Evolutionary conservation across 2,113 vertebrate species (phyloP), one percentile per base, ranked within the genome.

Genomic region (Oriolus oriolus): DNA sequence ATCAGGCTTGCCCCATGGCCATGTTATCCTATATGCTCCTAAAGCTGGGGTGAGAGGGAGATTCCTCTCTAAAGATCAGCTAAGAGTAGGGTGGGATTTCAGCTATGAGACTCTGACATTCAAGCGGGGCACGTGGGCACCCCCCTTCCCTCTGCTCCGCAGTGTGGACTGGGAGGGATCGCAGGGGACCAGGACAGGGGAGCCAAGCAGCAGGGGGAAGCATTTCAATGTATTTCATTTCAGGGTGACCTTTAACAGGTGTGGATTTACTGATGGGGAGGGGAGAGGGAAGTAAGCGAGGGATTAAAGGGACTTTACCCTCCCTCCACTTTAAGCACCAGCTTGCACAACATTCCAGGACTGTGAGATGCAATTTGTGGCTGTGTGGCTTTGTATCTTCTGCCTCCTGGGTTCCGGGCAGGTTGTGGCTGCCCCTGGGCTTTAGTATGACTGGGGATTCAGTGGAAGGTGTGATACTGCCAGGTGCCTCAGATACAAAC

Each of bases 201-300:
- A 94, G 91, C 84, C 49, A 74, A 78, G 87, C 74, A 79, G 81
- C 57, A 91, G 61, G 26, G 65, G 87, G 87, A 66, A 60, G 73
- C 23, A 54, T 88, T 90, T 70, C 31, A 66, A 81, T 71, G 74
- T 89, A 89, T 96, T 97, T 95, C 61, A 76, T 96, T 95, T 97
- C 96, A 97, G 96, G 95, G 93, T 97, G 96, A 97, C 96, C 96
- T 97, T 97, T 97, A 97, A 93, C 96, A 97, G 96, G 96, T 97
- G 95, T 96, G 95, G 94, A 96, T 97, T 97, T 97, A 92, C 80
- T 20, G 94, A 77, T 71, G 56, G 86, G 71, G 92, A 92, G 83
- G 83, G 84, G 83, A 96, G 89, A 92, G 94, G 89, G 80, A 95
- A 92, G 91, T 91, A 92, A 95, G 91, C 31, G 0, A 95, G 90